Conservation (phyloP, 2,888 invertebrate species). For the Erebia aethiops region DNA sequence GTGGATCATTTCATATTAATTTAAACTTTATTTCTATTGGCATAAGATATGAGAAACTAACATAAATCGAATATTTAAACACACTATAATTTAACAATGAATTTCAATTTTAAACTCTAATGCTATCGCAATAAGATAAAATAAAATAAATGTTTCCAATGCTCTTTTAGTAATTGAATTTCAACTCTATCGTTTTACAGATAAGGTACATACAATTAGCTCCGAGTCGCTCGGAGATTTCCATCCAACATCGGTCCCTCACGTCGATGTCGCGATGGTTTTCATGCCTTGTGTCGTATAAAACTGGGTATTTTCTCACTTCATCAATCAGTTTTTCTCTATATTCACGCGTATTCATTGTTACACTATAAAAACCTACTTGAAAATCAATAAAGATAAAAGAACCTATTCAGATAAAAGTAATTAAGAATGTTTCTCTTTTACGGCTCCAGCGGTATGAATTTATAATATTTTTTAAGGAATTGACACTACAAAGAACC, state of each 20-base stretch:
- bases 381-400: background rate
- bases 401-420: background rate
- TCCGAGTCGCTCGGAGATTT: conserved; percentile 69
- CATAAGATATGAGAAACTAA: too few relatives aligned
- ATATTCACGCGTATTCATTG: conserved; percentile 57
- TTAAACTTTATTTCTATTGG: background rate
- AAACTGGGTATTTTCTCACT: conserved; percentile 70
- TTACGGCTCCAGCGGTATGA: too few relatives aligned
- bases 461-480: background rate
- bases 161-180: background rate
- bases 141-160: background rate
- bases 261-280: conserved; percentile 72
- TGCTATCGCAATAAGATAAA: background rate
- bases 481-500: background rate
- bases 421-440: background rate
- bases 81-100: background rate
- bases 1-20: background rate
- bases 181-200: background rate
- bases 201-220: conserved; percentile 51
- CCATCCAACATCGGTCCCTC: conserved; percentile 73
- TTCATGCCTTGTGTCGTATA: conserved; percentile 75
- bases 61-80: too few relatives aligned
- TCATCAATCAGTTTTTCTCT: conserved; percentile 72
- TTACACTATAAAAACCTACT: background rate
- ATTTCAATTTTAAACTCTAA: conserved; percentile 8